A percentile compares a stretch with the other conserved stretches of the same genome.
phyloP scores from a whole-genome alignment of 2,888 invertebrate genomes.

The Pterobdella sp. region DNA sequence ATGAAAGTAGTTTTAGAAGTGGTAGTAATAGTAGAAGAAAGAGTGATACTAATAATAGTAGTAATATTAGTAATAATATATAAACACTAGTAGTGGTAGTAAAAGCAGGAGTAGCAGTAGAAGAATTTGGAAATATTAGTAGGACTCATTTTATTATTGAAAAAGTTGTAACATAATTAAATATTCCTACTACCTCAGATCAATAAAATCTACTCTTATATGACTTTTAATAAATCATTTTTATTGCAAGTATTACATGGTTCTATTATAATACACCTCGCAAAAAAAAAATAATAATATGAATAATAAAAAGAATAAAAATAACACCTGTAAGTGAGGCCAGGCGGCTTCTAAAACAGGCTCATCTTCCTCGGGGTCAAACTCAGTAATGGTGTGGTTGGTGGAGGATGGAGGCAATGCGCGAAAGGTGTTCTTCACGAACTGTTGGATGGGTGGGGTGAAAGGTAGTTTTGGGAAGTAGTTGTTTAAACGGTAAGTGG shows the following conservation, averaged over 20 bases:
- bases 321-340: conserved; percentile 88
- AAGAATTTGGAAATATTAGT: too few relatives aligned
- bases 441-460: conserved; percentile 40
- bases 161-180: too few relatives aligned
- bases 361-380: conserved; percentile 62
- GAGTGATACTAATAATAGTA: neutral
- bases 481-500: neutral
- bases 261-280: neutral
- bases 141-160: too few relatives aligned
- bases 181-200: too few relatives aligned
- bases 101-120: too few relatives aligned
- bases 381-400: conserved; percentile 59
- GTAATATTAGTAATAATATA: neutral
- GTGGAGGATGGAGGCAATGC: conserved; percentile 81
- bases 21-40: neutral
- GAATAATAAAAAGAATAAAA: too few relatives aligned
- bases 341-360: conserved; percentile 97
- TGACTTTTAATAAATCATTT: too few relatives aligned
- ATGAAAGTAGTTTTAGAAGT: conserved; percentile 5
- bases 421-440: conserved; percentile 74
- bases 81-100: too few relatives aligned
- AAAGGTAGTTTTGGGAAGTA: neutral
- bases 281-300: neutral
- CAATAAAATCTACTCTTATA: too few relatives aligned
- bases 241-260: too few relatives aligned